phyloP scores from a whole-genome alignment of 1,140 invertebrate genomes.

The Hylaeus anthracinus region DNA sequence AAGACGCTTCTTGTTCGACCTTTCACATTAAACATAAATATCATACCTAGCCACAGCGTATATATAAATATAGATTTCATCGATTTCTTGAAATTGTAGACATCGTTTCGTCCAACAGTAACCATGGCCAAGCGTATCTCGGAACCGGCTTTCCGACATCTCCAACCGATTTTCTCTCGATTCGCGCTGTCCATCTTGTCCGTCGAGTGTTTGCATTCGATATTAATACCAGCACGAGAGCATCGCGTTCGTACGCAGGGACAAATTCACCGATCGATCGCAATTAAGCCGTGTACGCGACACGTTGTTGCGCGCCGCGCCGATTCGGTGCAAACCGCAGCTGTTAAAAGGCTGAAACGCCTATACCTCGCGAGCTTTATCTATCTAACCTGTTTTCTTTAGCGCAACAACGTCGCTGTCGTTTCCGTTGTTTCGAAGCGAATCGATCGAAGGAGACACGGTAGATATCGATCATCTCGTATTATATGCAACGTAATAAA shows the following conservation, averaged over 20 bases:
- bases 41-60: too few relatives aligned
- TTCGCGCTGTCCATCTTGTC: not conserved
- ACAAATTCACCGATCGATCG: not conserved
- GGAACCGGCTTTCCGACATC: too few relatives aligned
- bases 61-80: too few relatives aligned
- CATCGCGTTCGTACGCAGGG: too few relatives aligned
- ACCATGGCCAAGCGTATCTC: too few relatives aligned
- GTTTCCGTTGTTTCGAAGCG: not conserved
- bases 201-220: slow-evolving; percentile 14
- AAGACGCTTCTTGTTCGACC: too few relatives aligned
- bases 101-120: too few relatives aligned
- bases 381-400: not conserved
- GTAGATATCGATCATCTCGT: too few relatives aligned
- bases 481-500: not conserved
- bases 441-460: not conserved
- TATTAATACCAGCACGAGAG: slow-evolving; percentile 2
- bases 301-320: slow-evolving; percentile 24
- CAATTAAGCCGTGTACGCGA: slow-evolving; percentile 36
- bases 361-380: not conserved
- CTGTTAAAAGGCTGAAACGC: slow-evolving; percentile 38
- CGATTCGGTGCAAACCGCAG: slow-evolving; percentile 24
- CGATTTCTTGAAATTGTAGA: too few relatives aligned
- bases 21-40: too few relatives aligned
- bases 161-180: too few relatives aligned
- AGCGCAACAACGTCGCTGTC: not conserved